A percentile compares a stretch with the other conserved stretches of the same genome.
Conservation (phyloP, 2,113 vertebrate genomes). For the Myiozetetes cayanensis region DNA sequence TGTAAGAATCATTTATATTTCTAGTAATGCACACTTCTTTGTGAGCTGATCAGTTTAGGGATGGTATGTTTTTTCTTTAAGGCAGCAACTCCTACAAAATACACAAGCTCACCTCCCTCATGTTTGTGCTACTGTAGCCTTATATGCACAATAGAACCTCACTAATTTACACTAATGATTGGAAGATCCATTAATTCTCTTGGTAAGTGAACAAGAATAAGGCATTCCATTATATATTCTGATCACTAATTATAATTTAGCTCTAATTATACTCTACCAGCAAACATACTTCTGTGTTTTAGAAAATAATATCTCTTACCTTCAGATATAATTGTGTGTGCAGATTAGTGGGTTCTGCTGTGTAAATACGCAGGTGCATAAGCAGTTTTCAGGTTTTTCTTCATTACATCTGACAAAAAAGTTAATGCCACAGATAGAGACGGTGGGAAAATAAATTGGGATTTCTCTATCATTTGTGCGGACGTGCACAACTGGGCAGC, state of each 20-base stretch:
- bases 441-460: slow-evolving; percentile 42
- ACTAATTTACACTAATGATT: slow-evolving; percentile 53
- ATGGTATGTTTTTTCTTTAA: slow-evolving; percentile 8
- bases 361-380: slow-evolving; percentile 52
- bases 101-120: slow-evolving; percentile 35
- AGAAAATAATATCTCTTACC: slow-evolving; percentile 57
- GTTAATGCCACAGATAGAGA: slow-evolving; percentile 34
- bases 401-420: slow-evolving; percentile 53
- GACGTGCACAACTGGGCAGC: background rate
- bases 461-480: background rate
- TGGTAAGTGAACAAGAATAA: slow-evolving; percentile 51
- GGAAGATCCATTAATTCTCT: slow-evolving; percentile 55
- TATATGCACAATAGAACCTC: slow-evolving; percentile 43
- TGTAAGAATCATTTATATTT: background rate
- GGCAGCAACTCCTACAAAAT: slow-evolving; percentile 53
- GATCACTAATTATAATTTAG: slow-evolving; percentile 45
- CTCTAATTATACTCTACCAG: slow-evolving; percentile 62
- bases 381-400: slow-evolving; percentile 52
- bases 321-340: slow-evolving; percentile 37
- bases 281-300: slow-evolving; percentile 58
- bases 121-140: slow-evolving; percentile 50
- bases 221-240: slow-evolving; percentile 60
- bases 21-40: background rate
- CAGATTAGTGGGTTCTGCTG: slow-evolving; percentile 63
- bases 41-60: background rate